Evolutionary conservation across 1,140 invertebrate species (phyloP).

Genomic region (Eciton burchellii): DNA sequence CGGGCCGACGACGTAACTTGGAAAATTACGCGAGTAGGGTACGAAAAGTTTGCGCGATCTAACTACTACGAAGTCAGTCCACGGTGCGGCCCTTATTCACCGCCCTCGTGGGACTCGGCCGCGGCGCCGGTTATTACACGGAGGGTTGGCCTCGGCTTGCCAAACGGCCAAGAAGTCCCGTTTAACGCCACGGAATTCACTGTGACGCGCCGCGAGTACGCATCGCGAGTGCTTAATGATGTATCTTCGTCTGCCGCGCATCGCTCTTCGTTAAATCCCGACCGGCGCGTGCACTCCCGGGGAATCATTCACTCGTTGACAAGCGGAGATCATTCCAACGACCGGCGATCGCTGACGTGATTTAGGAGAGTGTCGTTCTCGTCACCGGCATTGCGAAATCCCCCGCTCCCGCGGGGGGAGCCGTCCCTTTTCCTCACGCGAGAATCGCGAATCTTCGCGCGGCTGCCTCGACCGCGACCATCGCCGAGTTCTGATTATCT

Average conservation of each 20-base stretch:
- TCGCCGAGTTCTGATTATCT: not conserved
- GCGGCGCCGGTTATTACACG: constrained; percentile 71
- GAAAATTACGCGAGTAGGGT: constrained; percentile 78
- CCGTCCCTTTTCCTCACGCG: too few species aligned
- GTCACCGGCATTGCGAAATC: too few species aligned
- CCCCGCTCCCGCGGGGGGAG: too few species aligned
- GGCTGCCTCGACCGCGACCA: not conserved
- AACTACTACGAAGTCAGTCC: constrained; percentile 77
- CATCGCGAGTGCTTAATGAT: constrained; percentile 69
- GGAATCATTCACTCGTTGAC: constrained; percentile 20
- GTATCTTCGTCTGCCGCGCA: constrained; percentile 67
- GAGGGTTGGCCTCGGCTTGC: constrained; percentile 68
- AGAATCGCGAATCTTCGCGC: too few species aligned
- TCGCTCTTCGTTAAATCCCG: constrained; percentile 69
- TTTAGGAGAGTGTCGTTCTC: too few species aligned
- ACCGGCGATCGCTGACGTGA: not conserved
- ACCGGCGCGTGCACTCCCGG: not conserved
- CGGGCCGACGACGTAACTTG: constrained; percentile 75
- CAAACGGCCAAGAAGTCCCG: constrained; percentile 74
- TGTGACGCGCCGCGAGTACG: constrained; percentile 65
- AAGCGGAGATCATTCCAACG: not conserved
- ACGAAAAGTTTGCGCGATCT: constrained; percentile 76
- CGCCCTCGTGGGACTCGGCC: constrained; percentile 74
- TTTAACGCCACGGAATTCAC: constrained; percentile 76
- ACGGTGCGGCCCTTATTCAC: constrained; percentile 79